Base-by-base conservation (phyloP, 2,888 invertebrate species). In the Abrostola tripartita region DNA sequence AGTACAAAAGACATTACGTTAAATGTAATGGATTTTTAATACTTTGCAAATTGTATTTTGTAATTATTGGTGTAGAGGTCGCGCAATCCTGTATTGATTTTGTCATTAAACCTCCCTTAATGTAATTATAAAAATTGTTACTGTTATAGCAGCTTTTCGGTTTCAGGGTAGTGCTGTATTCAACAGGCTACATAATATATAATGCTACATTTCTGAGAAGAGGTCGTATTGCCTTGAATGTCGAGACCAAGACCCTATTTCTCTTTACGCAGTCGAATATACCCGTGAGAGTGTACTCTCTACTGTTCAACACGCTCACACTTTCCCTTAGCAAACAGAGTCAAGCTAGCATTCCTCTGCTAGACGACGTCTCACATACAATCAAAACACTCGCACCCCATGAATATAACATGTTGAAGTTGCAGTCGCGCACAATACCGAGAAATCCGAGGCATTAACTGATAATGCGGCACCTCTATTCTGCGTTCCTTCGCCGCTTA, bases 401-500 rank as follows among this genome's bases (percentile, higher is more conserved):
- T 60, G 73, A 76, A 73, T 76, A 60, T 72, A 72, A 57, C 60
- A 73, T 67, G 49, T 57, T 59, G 53, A 65, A 76, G 59, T 76
- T 71, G 59, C 38, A 61, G 10, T 56, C 56, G 58, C 37, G 60
- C 37, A 74, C 59, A 69, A 77, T 69, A 61, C 69, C 58, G 50
- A 65, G 68, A 76, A 76, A 74, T 76, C 77, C 52, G 59, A 57
- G 65, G 64, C 74, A 64, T 67, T 68, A 68, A 65, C 57, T 61
- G 69, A 57, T 78, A 76, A 69, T 52, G 37, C 64, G 10, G 67
- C 57, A 68, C 60, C 71, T 65, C 71, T 71, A 74, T 66, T 66
- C 65, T 57, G 61, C 64, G 64, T 71, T 61, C 65, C 73, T 68
- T 47, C 62, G 66, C 61, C 54, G 71, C 71, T 72, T 74, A 73